Evolutionary conservation across 2,888 invertebrate genomes (phyloP).

Genomic region (Brenthis daphne): DNA sequence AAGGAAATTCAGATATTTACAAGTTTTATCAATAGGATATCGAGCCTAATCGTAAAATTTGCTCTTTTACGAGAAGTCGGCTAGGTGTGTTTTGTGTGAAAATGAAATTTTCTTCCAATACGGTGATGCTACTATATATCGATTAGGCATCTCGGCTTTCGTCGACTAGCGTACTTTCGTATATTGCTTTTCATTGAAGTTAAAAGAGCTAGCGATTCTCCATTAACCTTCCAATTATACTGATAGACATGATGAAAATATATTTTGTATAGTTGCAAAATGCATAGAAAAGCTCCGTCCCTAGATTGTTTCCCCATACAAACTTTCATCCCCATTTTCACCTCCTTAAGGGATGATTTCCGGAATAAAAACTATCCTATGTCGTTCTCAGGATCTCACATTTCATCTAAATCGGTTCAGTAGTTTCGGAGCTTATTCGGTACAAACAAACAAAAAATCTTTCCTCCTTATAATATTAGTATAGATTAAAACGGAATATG

Average conservation of each 20-base stretch:
- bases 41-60: slow-evolving; percentile 12
- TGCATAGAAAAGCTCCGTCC: too few species aligned
- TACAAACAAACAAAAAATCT: too few species aligned
- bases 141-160: slow-evolving; percentile 71
- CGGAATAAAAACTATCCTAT: too few species aligned
- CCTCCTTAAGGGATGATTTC: too few species aligned
- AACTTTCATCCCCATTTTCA: too few species aligned
- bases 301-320: too few species aligned
- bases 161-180: slow-evolving; percentile 56
- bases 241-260: not conserved
- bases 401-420: too few species aligned
- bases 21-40: not conserved
- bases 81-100: slow-evolving; percentile 56
- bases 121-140: slow-evolving; percentile 57
- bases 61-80: slow-evolving; percentile 23
- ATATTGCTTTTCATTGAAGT: slow-evolving; percentile 51
- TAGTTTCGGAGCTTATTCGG: too few species aligned
- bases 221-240: not conserved
- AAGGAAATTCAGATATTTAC: not conserved
- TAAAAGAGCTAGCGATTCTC: slow-evolving; percentile 35
- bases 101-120: slow-evolving; percentile 59
- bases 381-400: too few species aligned
- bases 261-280: too few species aligned
- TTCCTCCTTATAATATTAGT: too few species aligned
- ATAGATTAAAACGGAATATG: too few species aligned